Percentiles rank a stretch among this genome's conserved stretches.
phyloP scores from a whole-genome alignment of 2,113 vertebrate species.

The Campylomormyrus tamandua region DNA sequence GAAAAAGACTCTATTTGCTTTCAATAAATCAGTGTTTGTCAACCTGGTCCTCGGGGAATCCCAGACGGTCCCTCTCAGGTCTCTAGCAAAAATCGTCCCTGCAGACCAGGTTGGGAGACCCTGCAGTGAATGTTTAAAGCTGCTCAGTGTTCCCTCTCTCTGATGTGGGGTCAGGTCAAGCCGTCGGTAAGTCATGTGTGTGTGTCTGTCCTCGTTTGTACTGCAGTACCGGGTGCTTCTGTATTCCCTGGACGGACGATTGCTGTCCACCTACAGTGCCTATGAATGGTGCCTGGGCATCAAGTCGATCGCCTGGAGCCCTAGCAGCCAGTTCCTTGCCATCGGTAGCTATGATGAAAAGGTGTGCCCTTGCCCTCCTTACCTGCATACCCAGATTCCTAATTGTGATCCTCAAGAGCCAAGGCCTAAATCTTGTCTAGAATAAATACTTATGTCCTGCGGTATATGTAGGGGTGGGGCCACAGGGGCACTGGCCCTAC shows the following conservation, averaged over 20 bases:
- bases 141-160: not conserved
- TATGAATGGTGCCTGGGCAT: constrained; percentile 90
- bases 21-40: not conserved
- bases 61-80: too few species aligned
- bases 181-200: not conserved
- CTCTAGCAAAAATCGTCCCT: not conserved
- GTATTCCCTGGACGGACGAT: constrained; percentile 88
- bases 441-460: not conserved
- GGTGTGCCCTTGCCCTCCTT: constrained; percentile 47
- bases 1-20: not conserved
- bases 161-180: not conserved
- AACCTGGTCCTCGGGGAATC: not conserved
- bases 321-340: constrained; percentile 91
- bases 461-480: not conserved
- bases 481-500: not conserved
- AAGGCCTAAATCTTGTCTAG: not conserved
- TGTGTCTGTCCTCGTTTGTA: not conserved
- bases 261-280: constrained; percentile 72
- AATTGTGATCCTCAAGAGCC: not conserved
- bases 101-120: not conserved
- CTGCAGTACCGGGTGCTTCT: constrained; percentile 85
- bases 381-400: not conserved
- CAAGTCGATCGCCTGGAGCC: constrained; percentile 83
- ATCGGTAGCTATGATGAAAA: constrained; percentile 94
- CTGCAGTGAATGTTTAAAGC: not conserved